Percentiles rank a stretch among this genome's conserved stretches.
Evolutionary conservation across 2,888 invertebrate genomes (phyloP).

Genomic region (Drosophila nigricruria): DNA sequence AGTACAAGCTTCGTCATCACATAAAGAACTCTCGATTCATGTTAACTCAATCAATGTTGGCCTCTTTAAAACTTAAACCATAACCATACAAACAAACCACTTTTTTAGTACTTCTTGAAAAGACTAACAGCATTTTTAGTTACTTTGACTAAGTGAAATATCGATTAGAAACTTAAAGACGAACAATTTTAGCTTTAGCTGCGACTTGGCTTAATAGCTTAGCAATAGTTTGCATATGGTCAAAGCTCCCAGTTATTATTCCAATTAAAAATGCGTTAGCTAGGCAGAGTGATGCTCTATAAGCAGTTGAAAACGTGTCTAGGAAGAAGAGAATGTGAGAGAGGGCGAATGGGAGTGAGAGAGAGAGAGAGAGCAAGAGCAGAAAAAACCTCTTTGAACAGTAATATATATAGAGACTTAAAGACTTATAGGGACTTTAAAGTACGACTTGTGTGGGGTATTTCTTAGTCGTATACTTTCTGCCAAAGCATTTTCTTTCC

Average conservation of each 20-base stretch:
- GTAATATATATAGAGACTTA: no score
- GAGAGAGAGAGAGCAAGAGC: neutral
- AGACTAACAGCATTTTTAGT: neutral
- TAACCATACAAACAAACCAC: no score
- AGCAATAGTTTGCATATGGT: conserved; percentile 14
- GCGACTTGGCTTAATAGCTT: conserved; percentile 10
- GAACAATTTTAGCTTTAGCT: neutral
- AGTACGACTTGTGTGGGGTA: neutral
- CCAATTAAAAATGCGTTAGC: conserved; percentile 33
- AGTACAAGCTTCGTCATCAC: no score
- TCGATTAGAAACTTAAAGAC: conserved; percentile 4
- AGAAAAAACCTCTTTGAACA: neutral
- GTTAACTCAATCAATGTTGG: no score
- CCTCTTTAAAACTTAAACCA: no score
- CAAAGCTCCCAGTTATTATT: conserved; percentile 6
- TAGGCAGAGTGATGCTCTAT: neutral
- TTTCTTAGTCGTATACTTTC: neutral
- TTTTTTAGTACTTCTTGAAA: neutral
- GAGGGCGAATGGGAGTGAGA: neutral
- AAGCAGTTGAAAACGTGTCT: no score
- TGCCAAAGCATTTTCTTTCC: no score
- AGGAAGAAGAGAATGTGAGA: neutral
- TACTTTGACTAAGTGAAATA: neutral
- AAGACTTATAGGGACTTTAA: no score
- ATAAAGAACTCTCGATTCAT: no score